Conservation (phyloP, 2,113 vertebrate species). For the Otus sunia region DNA sequence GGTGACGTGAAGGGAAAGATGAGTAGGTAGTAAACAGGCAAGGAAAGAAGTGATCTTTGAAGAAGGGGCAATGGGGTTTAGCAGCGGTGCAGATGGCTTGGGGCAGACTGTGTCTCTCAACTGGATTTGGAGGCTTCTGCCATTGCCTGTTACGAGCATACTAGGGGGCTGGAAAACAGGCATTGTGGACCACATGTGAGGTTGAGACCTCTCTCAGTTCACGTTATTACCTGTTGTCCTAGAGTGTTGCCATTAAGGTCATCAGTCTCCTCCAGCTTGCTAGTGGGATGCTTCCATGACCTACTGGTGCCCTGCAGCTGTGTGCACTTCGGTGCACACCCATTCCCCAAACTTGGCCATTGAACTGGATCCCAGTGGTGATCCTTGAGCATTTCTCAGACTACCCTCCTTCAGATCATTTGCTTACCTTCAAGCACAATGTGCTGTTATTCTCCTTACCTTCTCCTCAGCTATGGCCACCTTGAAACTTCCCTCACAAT, state of each 20-base stretch:
- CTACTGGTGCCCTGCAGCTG: accelerated
- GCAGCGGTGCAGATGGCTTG: not conserved
- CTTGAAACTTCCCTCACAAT: not conserved
- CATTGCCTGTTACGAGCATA: not conserved
- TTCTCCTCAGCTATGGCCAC: not conserved
- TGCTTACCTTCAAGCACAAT: not conserved
- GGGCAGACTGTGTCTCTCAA: not conserved
- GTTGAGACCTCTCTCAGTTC: not conserved
- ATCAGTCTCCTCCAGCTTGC: not conserved
- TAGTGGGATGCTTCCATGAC: not conserved
- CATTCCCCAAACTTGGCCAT: not conserved
- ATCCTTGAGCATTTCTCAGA: not conserved
- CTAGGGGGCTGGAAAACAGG: not conserved
- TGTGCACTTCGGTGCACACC: not conserved
- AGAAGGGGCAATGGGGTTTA: not conserved
- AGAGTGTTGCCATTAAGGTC: not conserved
- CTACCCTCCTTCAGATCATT: not conserved
- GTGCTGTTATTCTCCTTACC: not conserved
- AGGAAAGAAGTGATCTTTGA: not conserved
- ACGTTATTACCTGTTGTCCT: not conserved
- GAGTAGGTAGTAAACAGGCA: not conserved
- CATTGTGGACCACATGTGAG: accelerated
- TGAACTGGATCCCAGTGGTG: not conserved
- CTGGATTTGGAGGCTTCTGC: not conserved
- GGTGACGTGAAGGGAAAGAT: not conserved